Base-by-base conservation (phyloP, 2,113 vertebrate genomes). In the Megaceryle maxima region DNA sequence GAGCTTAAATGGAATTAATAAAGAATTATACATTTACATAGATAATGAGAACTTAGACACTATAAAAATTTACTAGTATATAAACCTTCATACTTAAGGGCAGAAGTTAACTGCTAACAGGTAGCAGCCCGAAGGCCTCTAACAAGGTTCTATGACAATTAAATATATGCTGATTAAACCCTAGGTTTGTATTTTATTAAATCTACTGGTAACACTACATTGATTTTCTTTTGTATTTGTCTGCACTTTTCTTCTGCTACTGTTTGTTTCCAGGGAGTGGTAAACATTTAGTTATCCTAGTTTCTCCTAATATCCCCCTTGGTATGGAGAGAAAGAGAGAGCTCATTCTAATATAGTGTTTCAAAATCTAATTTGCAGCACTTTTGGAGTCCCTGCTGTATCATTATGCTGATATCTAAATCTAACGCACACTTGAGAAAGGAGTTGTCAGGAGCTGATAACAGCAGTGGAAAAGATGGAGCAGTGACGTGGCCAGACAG, bases 1-100 rank as follows among this genome's bases (percentile, higher is more conserved):
- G 60, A 86, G n/a, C 82, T 90, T 92, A 86, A 96, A 88, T 15
- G 16, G 85, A 91, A 95, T 91, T 93, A 94, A 93, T 92, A 83
- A 93, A 94, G 39, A 92, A 88, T 93, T 90, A 92, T 56, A 90
- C 51, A 60, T 90, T 88, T 93, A 83, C 79, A 93, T 51, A 51
- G 59, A 44, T 90, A 94, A 94, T 86, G 48, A 87, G 68, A 96
- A 91, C 53, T 50, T 44, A 60, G 83, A 82, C 56, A 84, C 6
- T 60, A 90, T 72, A 90, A 88, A 94, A 93, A 87, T 64, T 50
- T 84, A 78, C 86, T 51, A 39, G 73, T 80, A 75, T 39, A 55
- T 85, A 88, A 88, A 88, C 90, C 72, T 83, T 83, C 2, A 0
- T 60, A 64, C 73, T 43, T 63, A 43, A 57, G 64, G 83, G 56